A percentile compares a stretch with the other conserved stretches of the same genome.
Conservation (phyloP, 2,797 vertebrate genomes). For the Acipenser ruthenus region DNA sequence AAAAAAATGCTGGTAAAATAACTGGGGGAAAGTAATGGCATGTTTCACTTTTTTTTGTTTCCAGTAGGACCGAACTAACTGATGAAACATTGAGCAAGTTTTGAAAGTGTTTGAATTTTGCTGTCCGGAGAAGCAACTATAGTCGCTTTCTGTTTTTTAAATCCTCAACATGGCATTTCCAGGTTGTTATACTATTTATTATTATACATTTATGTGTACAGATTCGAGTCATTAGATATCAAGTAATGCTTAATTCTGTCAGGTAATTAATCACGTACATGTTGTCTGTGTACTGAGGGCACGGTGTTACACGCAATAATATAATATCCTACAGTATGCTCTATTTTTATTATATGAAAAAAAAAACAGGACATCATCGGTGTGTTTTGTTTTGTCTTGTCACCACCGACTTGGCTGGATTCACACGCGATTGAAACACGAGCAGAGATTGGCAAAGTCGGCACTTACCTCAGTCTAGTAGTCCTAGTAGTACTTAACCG, state of each 20-base stretch:
- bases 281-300: background rate
- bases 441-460: too few species aligned
- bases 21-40: too few species aligned
- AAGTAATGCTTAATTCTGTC: too few species aligned
- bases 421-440: too few species aligned
- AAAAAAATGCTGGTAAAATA: too few species aligned
- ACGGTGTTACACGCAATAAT: conserved; percentile 3
- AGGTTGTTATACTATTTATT: conserved; percentile 13
- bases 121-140: background rate
- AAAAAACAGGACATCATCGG: too few species aligned
- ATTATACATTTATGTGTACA: background rate
- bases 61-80: conserved; percentile 17
- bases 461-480: too few species aligned
- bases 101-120: conserved; percentile 11
- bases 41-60: conserved; percentile 11
- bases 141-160: background rate
- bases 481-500: too few species aligned
- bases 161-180: conserved; percentile 14
- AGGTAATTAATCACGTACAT: background rate
- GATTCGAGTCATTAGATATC: background rate
- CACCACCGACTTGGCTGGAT: too few species aligned
- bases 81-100: conserved; percentile 15
- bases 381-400: too few species aligned
- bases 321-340: background rate
- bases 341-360: background rate